Percentiles rank a stretch among this genome's conserved stretches.
phyloP scores from a whole-genome alignment of 2,888 invertebrate species.

The Tipula vernalis region DNA sequence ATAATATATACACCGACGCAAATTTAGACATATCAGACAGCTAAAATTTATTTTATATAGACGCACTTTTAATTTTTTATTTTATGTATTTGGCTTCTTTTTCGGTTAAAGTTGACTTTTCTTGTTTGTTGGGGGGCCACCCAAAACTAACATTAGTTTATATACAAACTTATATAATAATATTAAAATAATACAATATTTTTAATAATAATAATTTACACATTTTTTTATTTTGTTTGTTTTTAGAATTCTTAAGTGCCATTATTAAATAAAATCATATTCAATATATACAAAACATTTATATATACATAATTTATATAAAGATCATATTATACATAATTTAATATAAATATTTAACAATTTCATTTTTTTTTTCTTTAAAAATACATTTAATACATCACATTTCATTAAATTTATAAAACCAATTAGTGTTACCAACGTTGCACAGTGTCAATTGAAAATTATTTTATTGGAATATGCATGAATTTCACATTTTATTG shows the following conservation, averaged over 20 bases:
- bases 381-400: background rate
- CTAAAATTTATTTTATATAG: background rate
- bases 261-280: background rate
- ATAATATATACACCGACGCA: background rate
- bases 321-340: background rate
- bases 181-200: background rate
- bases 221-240: background rate
- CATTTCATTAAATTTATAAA: background rate
- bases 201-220: background rate
- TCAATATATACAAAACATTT: background rate
- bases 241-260: constrained; percentile 4
- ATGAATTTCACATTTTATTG: background rate
- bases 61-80: background rate
- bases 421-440: background rate
- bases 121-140: background rate
- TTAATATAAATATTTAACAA: background rate
- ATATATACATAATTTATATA: background rate
- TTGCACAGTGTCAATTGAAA: background rate
- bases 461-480: background rate
- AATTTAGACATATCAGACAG: background rate
- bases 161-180: background rate
- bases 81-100: background rate
- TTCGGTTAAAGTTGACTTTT: background rate
- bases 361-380: no score
- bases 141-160: background rate